These are phyloP conservation scores for Papilio dardanus DNA, from an alignment of 1,140 invertebrate genomes.

Conservation along the genomic window DNA sequence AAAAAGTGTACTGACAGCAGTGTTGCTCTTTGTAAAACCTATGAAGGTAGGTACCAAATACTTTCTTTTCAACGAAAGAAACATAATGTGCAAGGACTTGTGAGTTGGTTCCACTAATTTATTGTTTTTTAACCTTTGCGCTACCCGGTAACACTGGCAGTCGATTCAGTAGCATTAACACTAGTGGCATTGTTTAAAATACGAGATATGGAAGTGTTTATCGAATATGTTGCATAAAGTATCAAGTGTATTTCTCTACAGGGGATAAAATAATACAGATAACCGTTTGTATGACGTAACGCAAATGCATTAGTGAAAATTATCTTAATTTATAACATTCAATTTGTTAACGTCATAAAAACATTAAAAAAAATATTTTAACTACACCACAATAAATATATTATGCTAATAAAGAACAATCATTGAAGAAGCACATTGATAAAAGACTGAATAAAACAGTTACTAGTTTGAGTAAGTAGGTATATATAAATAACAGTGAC, in stretches of 20 bases:
- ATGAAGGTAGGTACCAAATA: too few species aligned
- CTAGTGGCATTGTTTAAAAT: constrained; percentile 15
- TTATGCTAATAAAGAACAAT: not conserved
- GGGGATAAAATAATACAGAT: constrained; percentile 1
- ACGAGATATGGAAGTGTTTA: not conserved
- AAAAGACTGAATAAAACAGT: not conserved
- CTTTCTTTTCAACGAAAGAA: not conserved
- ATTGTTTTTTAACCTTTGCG: not conserved
- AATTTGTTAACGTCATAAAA: not conserved
- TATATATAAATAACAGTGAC: too few species aligned
- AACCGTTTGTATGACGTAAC: not conserved
- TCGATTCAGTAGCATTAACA: constrained; percentile 5
- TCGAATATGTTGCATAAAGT: not conserved
- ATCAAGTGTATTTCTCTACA: not conserved
- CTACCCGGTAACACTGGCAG: constrained; percentile 2
- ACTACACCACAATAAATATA: not conserved
- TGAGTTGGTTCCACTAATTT: not conserved
- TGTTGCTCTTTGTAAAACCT: too few species aligned
- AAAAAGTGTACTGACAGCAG: not conserved
- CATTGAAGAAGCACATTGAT: not conserved
- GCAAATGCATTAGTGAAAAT: not conserved
- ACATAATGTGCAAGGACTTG: not conserved
- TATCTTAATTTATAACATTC: constrained; percentile 8
- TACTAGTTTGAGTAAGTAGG: too few species aligned
- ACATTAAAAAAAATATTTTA: not conserved